phyloP scores from a whole-genome alignment of 2,113 vertebrate species.

The Cyprinodon variegatus region DNA sequence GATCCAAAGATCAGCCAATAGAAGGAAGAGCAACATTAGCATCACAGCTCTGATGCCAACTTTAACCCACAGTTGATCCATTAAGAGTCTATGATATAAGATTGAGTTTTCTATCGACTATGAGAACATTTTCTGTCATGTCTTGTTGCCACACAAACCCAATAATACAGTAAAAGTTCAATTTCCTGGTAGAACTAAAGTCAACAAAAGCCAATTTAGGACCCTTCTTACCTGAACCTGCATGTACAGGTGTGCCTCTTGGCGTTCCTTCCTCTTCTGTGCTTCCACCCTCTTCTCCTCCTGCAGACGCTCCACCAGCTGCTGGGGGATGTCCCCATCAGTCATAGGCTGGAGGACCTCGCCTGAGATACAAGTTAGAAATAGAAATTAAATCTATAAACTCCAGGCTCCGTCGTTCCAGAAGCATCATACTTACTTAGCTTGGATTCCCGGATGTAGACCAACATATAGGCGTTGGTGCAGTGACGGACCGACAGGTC shows the following conservation, averaged over 20 bases:
- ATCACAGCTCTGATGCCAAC: no score
- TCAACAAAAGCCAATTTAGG: no score
- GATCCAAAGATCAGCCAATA: no score
- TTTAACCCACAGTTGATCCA: no score
- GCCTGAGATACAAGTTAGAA: conserved; percentile 71
- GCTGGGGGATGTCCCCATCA: conserved; percentile 96
- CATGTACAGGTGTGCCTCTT: conserved; percentile 99
- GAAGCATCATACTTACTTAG: conserved; percentile 85
- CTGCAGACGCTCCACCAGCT: conserved; percentile 95
- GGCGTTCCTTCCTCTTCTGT: conserved; percentile 97
- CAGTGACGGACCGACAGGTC: conserved; percentile 97
- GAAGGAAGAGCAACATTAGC: no score
- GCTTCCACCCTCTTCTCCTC: conserved; percentile 99
- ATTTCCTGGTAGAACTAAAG: no score
- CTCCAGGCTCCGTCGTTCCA: background rate
- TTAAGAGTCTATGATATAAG: no score
- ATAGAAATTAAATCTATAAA: background rate
- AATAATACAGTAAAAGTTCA: no score
- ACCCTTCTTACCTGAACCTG: conserved; percentile 91
- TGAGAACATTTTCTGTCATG: no score
- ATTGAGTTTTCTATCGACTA: no score
- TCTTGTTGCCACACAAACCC: no score
- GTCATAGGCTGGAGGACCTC: conserved; percentile 95
- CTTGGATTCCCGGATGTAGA: conserved; percentile 97
- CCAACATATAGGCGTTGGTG: conserved; percentile 98